Base-by-base conservation (phyloP, 1,140 invertebrate genomes). In the Ganaspis sp. region DNA sequence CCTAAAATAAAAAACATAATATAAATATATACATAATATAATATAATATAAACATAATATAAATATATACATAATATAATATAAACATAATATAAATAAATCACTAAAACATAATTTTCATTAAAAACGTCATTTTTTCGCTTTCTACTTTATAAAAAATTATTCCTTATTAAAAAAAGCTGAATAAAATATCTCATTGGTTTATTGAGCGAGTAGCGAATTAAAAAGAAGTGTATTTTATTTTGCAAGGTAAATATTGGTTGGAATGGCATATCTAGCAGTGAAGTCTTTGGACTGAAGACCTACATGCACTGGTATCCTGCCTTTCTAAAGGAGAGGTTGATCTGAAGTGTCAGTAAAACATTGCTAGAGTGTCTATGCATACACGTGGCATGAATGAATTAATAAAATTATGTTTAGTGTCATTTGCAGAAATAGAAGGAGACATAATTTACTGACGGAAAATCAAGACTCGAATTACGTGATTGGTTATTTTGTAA, bases 241-340 rank as follows among this genome's bases (percentile, higher is more conserved):
- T 29, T 64, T 29, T 64, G 23, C 58, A n/a, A 64, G 58, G 26
- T 34, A 64, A 64, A 64, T 64, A 64, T 64, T 64, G 1, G 58
- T 29, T 64, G 15, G 15, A 64, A 29, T 29, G 58, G 21, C 15
- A 64, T 34, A n/a, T 29, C 29, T 34, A 34, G 23, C 58, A 1
- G 58, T 29, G 15, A n/a, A 64, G 58, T 26, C 19, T 58, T 58
- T 26, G 26, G 9, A 29, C 15, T 64, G 26, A 64, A 64, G 58
- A 64, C 26, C 58, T 64, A 64, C 58, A 64, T 64, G 58, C 23
- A 29, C 26, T 64, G 58, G 58, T 64, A 64, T 64, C 58, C 58
- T 64, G 58, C 58, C 58, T 64, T 64, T 64, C 58, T 64, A 64
- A 64, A 64, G 58, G 58, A 64, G 58, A 64, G 23, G 58, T 64